phyloP scores from a whole-genome alignment of 2,113 vertebrate species.

The Dicentrarchus labrax region DNA sequence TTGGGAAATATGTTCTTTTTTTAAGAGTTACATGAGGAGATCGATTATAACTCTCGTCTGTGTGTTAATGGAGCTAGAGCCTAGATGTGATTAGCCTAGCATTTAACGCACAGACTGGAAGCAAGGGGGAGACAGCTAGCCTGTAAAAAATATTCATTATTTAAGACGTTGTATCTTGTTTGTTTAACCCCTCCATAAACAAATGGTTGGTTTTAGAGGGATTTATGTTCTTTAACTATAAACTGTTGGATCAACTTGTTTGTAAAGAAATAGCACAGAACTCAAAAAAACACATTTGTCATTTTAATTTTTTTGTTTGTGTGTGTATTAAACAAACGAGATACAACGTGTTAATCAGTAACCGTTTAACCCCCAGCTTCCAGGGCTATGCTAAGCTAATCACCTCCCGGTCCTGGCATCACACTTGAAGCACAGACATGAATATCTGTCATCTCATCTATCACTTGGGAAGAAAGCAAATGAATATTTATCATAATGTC shows the following conservation, averaged over 20 bases:
- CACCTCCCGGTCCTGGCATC: neutral
- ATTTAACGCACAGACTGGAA: neutral
- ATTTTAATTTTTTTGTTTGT: neutral
- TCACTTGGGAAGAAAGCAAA: neutral
- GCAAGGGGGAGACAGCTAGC: neutral
- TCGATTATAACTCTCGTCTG: neutral
- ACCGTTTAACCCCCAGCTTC: neutral
- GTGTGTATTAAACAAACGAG: neutral
- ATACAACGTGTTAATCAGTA: neutral
- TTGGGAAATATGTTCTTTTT: neutral
- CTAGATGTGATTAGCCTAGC: neutral
- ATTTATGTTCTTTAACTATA: neutral
- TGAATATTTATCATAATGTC: too few relatives aligned
- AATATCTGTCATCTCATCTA: neutral
- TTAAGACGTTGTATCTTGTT: neutral
- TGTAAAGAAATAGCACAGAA: neutral
- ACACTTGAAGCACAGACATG: neutral
- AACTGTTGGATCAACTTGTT: neutral
- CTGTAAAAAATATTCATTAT: neutral
- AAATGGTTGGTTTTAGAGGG: too few relatives aligned
- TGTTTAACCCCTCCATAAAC: neutral
- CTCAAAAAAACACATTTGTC: neutral
- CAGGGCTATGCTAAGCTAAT: constrained; percentile 3
- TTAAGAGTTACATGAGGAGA: too few relatives aligned
- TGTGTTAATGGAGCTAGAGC: too few relatives aligned